phyloP scores from a whole-genome alignment of 2,888 invertebrate species.

The Tupiocoris notatus region DNA sequence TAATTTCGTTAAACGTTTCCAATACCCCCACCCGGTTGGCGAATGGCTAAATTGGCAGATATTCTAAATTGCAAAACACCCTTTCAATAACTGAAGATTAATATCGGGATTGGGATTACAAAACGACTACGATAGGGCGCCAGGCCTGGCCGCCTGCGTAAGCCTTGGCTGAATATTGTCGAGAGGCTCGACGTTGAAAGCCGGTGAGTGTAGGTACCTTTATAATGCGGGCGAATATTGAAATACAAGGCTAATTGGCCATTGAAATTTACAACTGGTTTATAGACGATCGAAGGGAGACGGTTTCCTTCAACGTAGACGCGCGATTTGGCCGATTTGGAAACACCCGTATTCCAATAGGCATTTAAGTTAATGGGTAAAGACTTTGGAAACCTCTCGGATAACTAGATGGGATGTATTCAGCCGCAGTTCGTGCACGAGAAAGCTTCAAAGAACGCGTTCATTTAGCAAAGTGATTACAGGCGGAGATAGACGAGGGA shows the following conservation, averaged over 20 bases:
- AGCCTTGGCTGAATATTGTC: not conserved
- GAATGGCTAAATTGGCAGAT: not conserved
- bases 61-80: not conserved
- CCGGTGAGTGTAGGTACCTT: not conserved
- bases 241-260: not conserved
- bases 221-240: not conserved
- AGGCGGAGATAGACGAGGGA: constrained; percentile 10
- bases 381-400: not conserved
- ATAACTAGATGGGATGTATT: constrained; percentile 33
- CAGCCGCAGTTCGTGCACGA: not conserved
- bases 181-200: not conserved
- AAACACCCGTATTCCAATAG: not conserved
- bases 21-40: not conserved
- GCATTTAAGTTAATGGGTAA: constrained; percentile 18
- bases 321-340: not conserved
- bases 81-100: not conserved
- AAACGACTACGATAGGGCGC: not conserved
- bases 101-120: not conserved
- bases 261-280: not conserved
- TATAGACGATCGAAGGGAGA: not conserved
- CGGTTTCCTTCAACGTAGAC: too few species aligned
- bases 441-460: not conserved
- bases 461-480: constrained; percentile 33
- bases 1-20: not conserved
- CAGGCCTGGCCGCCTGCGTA: not conserved